Percentiles rank a stretch among this genome's conserved stretches.
These are phyloP conservation scores for Formica selysi DNA, from an alignment of 1,140 invertebrate species.

Conservation along the genomic window DNA sequence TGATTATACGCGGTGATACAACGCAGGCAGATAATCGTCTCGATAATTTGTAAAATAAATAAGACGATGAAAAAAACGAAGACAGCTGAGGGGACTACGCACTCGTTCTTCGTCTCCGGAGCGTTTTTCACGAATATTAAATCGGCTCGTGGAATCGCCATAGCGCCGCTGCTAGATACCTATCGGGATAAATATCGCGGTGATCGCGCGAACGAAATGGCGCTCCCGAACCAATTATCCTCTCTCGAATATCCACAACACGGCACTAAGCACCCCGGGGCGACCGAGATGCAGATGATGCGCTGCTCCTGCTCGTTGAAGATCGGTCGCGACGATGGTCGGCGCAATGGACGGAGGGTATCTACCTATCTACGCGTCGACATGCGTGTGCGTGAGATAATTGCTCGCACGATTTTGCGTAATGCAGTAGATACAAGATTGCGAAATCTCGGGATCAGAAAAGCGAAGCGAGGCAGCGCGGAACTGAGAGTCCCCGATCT, in stretches of 20 bases:
- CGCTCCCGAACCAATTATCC: constrained; percentile 72
- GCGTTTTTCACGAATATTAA: constrained; percentile 72
- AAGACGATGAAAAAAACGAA: constrained; percentile 41
- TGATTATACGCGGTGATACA: constrained; percentile 23
- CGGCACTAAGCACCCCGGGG: constrained; percentile 42
- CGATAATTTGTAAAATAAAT: constrained; percentile 69
- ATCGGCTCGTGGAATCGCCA: constrained; percentile 58
- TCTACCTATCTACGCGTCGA: background rate
- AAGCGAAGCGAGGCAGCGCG: constrained; percentile 12
- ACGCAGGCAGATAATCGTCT: constrained; percentile 17
- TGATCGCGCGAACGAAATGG: constrained; percentile 70
- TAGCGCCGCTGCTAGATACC: constrained; percentile 54
- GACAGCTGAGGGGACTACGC: constrained; percentile 12
- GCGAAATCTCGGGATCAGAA: constrained; percentile 57
- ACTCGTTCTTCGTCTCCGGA: background rate
- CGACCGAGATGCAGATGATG: constrained; percentile 63
- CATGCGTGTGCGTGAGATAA: constrained; percentile 45
- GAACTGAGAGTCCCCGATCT: background rate
- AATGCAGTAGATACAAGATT: constrained; percentile 64
- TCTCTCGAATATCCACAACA: constrained; percentile 70
- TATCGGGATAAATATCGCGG: constrained; percentile 59
- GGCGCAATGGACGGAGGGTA: constrained; percentile 30
- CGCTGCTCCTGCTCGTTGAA: constrained; percentile 40
- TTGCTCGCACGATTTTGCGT: constrained; percentile 60
- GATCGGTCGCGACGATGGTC: constrained; percentile 28